Evolutionary conservation across 1,140 invertebrate species (phyloP), one percentile per base, ranked within the genome.

Genomic region (Bilobella aurantiaca): DNA sequence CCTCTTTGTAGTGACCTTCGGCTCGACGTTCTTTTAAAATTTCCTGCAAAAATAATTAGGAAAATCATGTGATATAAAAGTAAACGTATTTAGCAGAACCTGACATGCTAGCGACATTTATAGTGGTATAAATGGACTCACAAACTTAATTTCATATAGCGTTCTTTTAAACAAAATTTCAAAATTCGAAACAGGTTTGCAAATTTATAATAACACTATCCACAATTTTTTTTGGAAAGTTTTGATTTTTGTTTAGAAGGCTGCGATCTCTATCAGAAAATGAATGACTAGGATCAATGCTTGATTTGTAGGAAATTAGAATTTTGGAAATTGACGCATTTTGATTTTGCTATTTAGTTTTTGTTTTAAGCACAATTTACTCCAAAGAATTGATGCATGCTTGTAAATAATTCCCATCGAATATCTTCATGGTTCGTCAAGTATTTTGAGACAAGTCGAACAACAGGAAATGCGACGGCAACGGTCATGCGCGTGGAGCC

Each of bases 1-100:
- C 74, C n/a, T 76, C 72, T 58, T 68, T 71, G 30, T 68, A 71
- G 16, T 61, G 23, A 32, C 66, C 69, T 31, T 56, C 28, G 1
- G 46, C 27, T 63, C 62, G 37, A 27, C 69, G 16, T 37, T 71
- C 66, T 21, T 23, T 30, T 3, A 71, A 37, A 34, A 71, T 68
- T 18, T 69, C 65, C 67, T 66, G 47, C 2, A 63, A 37, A 57
- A 2, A 18, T 14, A 53, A 3, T 21, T 29, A 49, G 37, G n/a
- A 42, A 42, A 42, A 42, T 42, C 37, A 42, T 42, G 8, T n/a
- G n/a, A n/a, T n/a, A n/a, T n/a, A n/a, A n/a, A n/a, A n/a, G n/a
- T n/a, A n/a, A n/a, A n/a, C n/a, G n/a, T n/a, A n/a, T n/a, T n/a
- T n/a, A n/a, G n/a, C n/a, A n/a, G n/a, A n/a, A n/a, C n/a, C n/a